These are phyloP conservation scores for Drymonia ruficornis DNA, from an alignment of 2,888 invertebrate genomes.

Conservation along the genomic window DNA sequence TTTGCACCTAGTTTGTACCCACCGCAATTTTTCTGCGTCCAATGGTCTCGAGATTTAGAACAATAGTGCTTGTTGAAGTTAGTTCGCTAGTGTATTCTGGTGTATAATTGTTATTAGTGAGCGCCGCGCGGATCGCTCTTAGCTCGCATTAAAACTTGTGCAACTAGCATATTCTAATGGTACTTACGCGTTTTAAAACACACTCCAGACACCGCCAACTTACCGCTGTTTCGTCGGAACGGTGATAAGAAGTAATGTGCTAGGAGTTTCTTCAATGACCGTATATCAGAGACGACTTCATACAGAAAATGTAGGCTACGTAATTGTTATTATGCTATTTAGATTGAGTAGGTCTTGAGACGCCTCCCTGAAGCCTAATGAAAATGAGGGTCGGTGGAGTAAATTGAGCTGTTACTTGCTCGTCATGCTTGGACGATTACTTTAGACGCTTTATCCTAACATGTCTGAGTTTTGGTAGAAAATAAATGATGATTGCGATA, in stretches of 20 bases:
- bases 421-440: background rate
- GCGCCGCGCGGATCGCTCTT: slow-evolving; percentile 27
- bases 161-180: slow-evolving; percentile 27
- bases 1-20: too few species aligned
- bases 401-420: background rate
- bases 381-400: background rate
- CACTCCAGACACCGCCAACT: slow-evolving; percentile 6
- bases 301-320: too few species aligned
- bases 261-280: background rate
- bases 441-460: background rate
- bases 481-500: too few species aligned
- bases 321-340: slow-evolving; percentile 10
- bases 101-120: slow-evolving; percentile 39
- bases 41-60: slow-evolving; percentile 32
- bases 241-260: slow-evolving; percentile 19
- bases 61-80: slow-evolving; percentile 39
- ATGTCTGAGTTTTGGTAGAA: slow-evolving; percentile 1
- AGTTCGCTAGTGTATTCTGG: slow-evolving; percentile 34
- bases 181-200: slow-evolving; percentile 5
- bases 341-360: background rate
- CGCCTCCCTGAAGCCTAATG: background rate
- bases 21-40: background rate
- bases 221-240: slow-evolving; percentile 6
- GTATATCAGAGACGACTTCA: too few species aligned
- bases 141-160: slow-evolving; percentile 36